Base-by-base conservation (phyloP, 2,797 vertebrate species). In the Lagodon rhomboides region DNA sequence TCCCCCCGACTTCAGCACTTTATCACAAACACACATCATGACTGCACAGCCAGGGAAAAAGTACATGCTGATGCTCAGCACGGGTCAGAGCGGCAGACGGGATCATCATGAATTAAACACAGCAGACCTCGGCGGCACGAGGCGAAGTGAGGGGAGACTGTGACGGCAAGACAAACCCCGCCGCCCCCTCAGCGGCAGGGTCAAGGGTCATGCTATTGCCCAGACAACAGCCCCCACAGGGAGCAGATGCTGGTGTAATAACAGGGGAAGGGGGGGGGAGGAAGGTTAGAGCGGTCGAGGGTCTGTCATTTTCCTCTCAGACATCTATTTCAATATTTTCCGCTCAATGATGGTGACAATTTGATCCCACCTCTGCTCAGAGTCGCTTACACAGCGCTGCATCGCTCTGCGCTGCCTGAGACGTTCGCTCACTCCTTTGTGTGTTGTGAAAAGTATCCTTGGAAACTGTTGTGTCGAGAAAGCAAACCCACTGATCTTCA, bases 381-480 rank as follows among this genome's bases (percentile, higher is more conserved):
- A 91, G 86, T 70, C 23, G 80, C 77, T 65, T 46, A 30, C 62
- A 49, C 59, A 66, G 64, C n/a, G 34, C 66, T 70, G 75, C 80
- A 51, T 77, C 67, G 58, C 75, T 75, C 80, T 20, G 56, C 46
- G 27, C 77, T 18, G 82, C 75, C 80, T 56, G 68, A 85, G 68
- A 78, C 38, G 51, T 80, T 84, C 3, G 67, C 75, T 77, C 50
- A 34, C 68, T 82, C 73, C 60, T 87, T 88, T 89, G 77, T 88
- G 70, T 41, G 65, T 73, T 66, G 54, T 85, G 70, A 91, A 91
- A 91, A 89, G 88, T 91, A 85, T 89, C 88, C 91, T 91, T 87
- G 91, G 91, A 93, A 92, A 91, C 91, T 84, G 85, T 87, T 86
- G 84, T 87, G 85, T 82, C 67, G 68, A 83, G 71, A 81, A 34